These are phyloP conservation scores for Ectemnius cavifrons DNA, from an alignment of 2,888 invertebrate species.

Conservation along the genomic window DNA sequence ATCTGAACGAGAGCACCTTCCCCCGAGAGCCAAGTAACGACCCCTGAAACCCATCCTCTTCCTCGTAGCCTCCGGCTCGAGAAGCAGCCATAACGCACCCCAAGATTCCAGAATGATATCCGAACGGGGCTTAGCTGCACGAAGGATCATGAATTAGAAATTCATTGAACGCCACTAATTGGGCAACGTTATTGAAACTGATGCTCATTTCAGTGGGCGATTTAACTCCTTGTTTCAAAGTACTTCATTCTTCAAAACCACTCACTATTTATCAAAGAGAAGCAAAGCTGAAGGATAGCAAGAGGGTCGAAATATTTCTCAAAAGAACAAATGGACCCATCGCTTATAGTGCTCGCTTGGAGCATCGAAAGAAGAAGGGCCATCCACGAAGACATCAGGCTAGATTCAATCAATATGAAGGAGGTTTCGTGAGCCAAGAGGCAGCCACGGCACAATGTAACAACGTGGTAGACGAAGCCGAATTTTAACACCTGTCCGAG, in stretches of 20 bases:
- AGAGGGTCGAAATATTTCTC: constrained; percentile 33
- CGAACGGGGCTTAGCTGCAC: constrained; percentile 25
- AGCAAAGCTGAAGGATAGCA: constrained; percentile 53
- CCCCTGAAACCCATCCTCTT: constrained; percentile 38
- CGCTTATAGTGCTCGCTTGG: not conserved
- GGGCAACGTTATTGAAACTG: constrained; percentile 17
- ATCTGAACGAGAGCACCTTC: constrained; percentile 57
- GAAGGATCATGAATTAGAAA: constrained; percentile 45
- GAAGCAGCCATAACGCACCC: constrained; percentile 31
- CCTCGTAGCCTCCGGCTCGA: constrained; percentile 10
- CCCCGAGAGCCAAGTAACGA: constrained; percentile 48
- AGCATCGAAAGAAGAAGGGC: not conserved
- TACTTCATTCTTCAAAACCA: not conserved
- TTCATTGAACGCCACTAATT: constrained; percentile 39
- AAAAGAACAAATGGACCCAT: not conserved
- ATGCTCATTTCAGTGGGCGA: not conserved
- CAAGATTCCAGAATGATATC: constrained; percentile 23
- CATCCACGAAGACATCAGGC: constrained; percentile 4
- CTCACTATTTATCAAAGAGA: constrained; percentile 8
- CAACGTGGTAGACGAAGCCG: not conserved
- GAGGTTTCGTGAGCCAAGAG: not conserved
- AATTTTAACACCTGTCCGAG: constrained; percentile 14
- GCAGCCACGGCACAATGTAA: not conserved
- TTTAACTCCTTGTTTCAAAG: not conserved
- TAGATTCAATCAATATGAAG: not conserved